These are phyloP conservation scores for Brachyistius frenatus DNA, from an alignment of 2,113 vertebrate genomes.

Conservation along the genomic window DNA sequence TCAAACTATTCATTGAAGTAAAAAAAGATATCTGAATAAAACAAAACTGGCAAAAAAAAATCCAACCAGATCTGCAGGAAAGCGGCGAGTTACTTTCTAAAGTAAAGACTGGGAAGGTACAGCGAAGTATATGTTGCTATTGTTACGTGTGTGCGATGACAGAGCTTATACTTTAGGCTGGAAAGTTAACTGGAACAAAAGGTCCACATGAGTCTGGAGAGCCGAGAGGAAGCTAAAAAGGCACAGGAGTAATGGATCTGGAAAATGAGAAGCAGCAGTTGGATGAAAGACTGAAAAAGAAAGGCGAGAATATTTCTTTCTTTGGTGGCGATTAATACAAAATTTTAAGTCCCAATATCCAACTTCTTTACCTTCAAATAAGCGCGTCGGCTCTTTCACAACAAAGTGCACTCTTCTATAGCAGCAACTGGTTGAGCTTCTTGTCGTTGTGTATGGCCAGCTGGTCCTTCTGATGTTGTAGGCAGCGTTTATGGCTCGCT, in stretches of 20 bases:
- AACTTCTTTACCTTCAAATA: too few species aligned
- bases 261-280: conserved; percentile 84
- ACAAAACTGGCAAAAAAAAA: neutral
- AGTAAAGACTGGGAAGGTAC: too few species aligned
- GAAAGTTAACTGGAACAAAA: conserved; percentile 88
- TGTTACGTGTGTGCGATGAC: neutral
- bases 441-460: too few species aligned
- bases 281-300: conserved; percentile 80
- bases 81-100: conserved; percentile 51
- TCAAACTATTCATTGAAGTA: too few species aligned
- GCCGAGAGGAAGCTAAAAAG: conserved; percentile 62
- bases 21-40: too few species aligned
- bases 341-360: too few species aligned
- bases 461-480: too few species aligned
- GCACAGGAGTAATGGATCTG: conserved; percentile 60
- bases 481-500: too few species aligned
- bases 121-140: fast-evolving
- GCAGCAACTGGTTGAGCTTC: too few species aligned
- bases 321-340: too few species aligned
- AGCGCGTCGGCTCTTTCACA: too few species aligned
- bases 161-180: conserved; percentile 37
- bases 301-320: neutral
- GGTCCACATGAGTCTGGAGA: conserved; percentile 81
- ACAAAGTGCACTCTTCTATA: too few species aligned
- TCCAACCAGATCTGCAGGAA: conserved; percentile 70